These are phyloP conservation scores for Drosophila parthenogenetica DNA, from an alignment of 2,888 invertebrate genomes.

Conservation along the genomic window DNA sequence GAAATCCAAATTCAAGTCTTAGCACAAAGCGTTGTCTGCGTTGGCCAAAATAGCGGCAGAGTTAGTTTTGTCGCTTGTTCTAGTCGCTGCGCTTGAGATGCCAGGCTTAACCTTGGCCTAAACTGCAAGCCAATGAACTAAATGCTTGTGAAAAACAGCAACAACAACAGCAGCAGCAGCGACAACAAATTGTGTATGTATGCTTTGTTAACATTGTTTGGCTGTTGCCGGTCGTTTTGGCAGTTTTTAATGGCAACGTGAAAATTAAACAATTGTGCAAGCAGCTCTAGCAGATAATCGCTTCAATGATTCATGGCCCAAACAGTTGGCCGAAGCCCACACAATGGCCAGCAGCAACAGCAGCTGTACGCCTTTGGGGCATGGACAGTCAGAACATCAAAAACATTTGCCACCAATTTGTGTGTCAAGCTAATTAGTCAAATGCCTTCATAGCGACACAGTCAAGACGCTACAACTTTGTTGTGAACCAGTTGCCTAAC, in stretches of 20 bases:
- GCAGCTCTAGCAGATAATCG: constrained; percentile 70
- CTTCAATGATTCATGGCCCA: constrained; percentile 71
- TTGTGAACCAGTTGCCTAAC: constrained; percentile 52
- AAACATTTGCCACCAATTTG: constrained; percentile 48
- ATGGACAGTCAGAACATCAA: constrained; percentile 29
- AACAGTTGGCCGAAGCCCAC: constrained; percentile 43
- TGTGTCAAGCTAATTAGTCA: constrained; percentile 59
- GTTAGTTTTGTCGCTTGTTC: constrained; percentile 58
- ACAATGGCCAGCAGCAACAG: constrained; percentile 35
- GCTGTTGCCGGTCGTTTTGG: constrained; percentile 57
- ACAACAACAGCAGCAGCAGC: constrained; percentile 29
- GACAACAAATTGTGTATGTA: constrained; percentile 49
- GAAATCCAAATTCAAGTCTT: constrained; percentile 23
- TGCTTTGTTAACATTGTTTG: constrained; percentile 59
- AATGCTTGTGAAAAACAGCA: constrained; percentile 79
- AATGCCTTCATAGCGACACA: constrained; percentile 26
- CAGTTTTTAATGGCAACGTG: constrained; percentile 70
- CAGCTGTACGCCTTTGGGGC: constrained; percentile 42
- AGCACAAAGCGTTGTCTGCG: constrained; percentile 45
- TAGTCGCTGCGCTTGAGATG: constrained; percentile 70
- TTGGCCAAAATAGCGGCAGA: constrained; percentile 52
- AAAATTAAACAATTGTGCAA: constrained; percentile 82
- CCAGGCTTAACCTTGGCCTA: constrained; percentile 81
- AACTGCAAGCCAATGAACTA: constrained; percentile 82
- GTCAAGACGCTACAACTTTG: constrained; percentile 38